Conservation (phyloP, 2,888 invertebrate species). For the Dascillus cervinus region DNA sequence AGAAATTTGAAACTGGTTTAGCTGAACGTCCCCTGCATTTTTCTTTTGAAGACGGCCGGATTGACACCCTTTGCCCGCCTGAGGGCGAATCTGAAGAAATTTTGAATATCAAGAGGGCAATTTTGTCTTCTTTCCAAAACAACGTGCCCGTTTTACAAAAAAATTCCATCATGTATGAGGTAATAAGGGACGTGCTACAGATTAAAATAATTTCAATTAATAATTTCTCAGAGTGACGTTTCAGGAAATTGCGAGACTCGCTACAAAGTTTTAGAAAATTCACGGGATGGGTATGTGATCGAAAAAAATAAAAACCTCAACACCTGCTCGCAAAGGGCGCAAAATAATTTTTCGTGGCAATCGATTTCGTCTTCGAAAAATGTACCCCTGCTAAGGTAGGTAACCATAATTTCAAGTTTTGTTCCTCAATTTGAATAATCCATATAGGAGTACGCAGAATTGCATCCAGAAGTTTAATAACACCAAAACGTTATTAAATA, state of each 20-base stretch:
- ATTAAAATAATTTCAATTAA: too few species aligned
- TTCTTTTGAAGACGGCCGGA: conserved; percentile 21
- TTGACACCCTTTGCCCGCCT: conserved; percentile 19
- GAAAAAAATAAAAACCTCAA: conserved; percentile 20
- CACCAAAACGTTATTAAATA: conserved; percentile 13
- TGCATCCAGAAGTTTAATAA: conserved; percentile 15
- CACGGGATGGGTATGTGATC: conserved; percentile 7
- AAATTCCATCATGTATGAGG: conserved; percentile 17
- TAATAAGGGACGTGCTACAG: too few species aligned
- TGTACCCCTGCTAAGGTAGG: conserved; percentile 18
- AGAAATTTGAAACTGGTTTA: conserved; percentile 5
- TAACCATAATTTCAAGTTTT: too few species aligned
- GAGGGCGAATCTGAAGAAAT: conserved; percentile 12
- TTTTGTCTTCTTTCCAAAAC: conserved; percentile 22
- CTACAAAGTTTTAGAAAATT: conserved; percentile 11
- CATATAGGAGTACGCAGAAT: conserved; percentile 19
- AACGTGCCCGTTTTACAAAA: conserved; percentile 13
- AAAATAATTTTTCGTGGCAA: conserved; percentile 20
- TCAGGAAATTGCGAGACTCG: conserved; percentile 22
- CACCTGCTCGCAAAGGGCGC: conserved; percentile 19
- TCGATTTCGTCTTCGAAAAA: conserved; percentile 16
- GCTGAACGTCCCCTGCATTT: conserved; percentile 13
- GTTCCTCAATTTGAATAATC: too few species aligned
- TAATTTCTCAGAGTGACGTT: conserved; percentile 18
- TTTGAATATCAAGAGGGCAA: conserved; percentile 19